Conservation (phyloP, 2,797 vertebrate genomes). For the Enteromius unitaeniatus region DNA sequence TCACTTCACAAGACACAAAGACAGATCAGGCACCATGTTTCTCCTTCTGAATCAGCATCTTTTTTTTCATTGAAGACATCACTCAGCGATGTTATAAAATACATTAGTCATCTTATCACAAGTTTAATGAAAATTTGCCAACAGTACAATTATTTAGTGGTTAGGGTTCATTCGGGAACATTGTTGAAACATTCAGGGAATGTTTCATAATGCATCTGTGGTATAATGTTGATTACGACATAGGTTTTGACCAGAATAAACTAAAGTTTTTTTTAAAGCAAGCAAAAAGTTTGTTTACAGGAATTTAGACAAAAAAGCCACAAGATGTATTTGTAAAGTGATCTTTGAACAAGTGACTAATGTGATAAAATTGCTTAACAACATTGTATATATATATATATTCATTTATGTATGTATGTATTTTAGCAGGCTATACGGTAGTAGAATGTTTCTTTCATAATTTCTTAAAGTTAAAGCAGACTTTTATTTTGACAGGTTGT, state of each 20-base stretch:
- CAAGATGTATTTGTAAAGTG: not conserved
- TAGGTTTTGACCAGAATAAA: not conserved
- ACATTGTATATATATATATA: not conserved
- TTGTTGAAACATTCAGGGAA: not conserved
- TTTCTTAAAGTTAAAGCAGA: not conserved
- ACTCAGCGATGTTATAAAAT: constrained; percentile 20
- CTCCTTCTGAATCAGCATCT: not conserved
- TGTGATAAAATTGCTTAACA: not conserved
- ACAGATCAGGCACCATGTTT: not conserved
- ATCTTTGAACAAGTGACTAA: not conserved
- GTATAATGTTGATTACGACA: not conserved
- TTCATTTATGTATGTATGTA: no score
- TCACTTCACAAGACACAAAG: constrained; percentile 2
- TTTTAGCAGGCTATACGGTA: not conserved
- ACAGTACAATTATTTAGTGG: not conserved
- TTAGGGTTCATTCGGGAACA: not conserved
- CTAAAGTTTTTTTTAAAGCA: not conserved
- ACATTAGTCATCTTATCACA: constrained; percentile 20
- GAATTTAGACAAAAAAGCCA: not conserved
- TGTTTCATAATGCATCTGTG: constrained; percentile 3
- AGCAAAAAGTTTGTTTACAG: not conserved
- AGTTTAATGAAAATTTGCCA: not conserved
- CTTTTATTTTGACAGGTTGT: not conserved
- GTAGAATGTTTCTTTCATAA: not conserved
- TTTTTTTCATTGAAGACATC: not conserved